phyloP scores from a whole-genome alignment of 1,140 invertebrate species.

The Zaprionus lachaisei region DNA sequence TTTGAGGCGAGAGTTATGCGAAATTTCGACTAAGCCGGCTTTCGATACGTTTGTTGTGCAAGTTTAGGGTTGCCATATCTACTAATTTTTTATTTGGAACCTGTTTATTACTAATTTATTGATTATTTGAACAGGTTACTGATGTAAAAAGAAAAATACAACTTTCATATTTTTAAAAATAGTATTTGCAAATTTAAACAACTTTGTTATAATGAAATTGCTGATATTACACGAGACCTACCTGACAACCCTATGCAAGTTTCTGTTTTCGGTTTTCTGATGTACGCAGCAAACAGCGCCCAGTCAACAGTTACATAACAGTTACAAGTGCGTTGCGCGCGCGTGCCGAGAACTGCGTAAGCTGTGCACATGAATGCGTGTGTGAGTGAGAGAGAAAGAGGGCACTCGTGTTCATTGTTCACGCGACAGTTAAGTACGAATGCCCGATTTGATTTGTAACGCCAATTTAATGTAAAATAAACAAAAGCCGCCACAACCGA shows the following conservation, averaged over 20 bases:
- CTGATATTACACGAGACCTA: too few relatives aligned
- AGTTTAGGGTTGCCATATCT: slow-evolving; percentile 18
- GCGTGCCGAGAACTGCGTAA: slow-evolving; percentile 3
- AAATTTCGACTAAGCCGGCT: slow-evolving; percentile 60
- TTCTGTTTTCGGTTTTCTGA: slow-evolving; percentile 36
- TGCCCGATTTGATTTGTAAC: slow-evolving; percentile 31
- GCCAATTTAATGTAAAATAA: slow-evolving; percentile 26
- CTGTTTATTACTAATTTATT: too few relatives aligned
- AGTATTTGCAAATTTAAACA: too few relatives aligned
- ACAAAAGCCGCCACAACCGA: slow-evolving; percentile 12
- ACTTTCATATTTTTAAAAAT: too few relatives aligned
- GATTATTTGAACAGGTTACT: too few relatives aligned
- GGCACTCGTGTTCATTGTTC: slow-evolving; percentile 25
- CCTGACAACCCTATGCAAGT: too few relatives aligned
- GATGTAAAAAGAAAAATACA: too few relatives aligned
- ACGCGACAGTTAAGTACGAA: slow-evolving; percentile 37
- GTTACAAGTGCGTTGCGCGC: slow-evolving; percentile 1
- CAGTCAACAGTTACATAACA: slow-evolving; percentile 23
- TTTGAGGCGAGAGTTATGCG: slow-evolving; percentile 47
- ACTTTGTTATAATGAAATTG: too few relatives aligned
- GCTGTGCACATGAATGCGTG: not conserved
- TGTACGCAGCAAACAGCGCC: slow-evolving; percentile 13
- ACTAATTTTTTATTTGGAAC: too few relatives aligned
- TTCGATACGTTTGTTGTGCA: slow-evolving; percentile 60
- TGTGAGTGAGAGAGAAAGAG: not conserved